Evolutionary conservation across 2,888 invertebrate species (phyloP).

Genomic region (Drosophila planitibia): DNA sequence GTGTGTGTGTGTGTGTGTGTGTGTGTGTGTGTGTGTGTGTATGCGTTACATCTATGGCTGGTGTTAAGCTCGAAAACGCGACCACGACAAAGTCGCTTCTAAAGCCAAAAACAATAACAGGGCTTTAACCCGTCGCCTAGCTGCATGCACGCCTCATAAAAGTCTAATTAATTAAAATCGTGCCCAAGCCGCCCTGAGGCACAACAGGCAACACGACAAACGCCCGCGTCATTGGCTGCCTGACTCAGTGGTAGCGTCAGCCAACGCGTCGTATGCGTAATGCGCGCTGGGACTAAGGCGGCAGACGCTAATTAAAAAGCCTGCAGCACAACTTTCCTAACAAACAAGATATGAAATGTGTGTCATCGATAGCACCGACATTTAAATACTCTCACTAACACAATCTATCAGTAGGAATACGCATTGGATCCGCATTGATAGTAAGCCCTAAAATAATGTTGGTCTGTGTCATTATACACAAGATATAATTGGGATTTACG

Average conservation of each 20-base stretch:
- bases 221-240: slow-evolving; percentile 31
- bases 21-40: slow-evolving; percentile 10
- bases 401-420: not conserved
- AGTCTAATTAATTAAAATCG: slow-evolving; percentile 83
- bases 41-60: slow-evolving; percentile 26
- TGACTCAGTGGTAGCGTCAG: slow-evolving; percentile 27
- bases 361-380: slow-evolving; percentile 6
- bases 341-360: slow-evolving; percentile 36
- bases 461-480: not conserved
- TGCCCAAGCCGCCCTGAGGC: slow-evolving; percentile 71
- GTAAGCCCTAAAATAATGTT: not conserved
- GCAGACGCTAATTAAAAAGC: slow-evolving; percentile 77
- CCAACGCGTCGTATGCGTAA: slow-evolving; percentile 76
- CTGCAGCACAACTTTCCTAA: slow-evolving; percentile 63
- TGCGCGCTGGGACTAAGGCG: slow-evolving; percentile 69
- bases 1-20: slow-evolving; percentile 4
- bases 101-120: slow-evolving; percentile 71
- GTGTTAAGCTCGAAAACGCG: slow-evolving; percentile 62
- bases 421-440: too few relatives aligned
- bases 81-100: slow-evolving; percentile 56
- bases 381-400: slow-evolving; percentile 23
- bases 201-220: slow-evolving; percentile 60
- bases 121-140: slow-evolving; percentile 71
- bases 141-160: slow-evolving; percentile 77
- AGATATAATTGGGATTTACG: not conserved